Base-by-base conservation (phyloP, 2,797 vertebrate genomes). In the Crossoptilon crossoptilon region DNA sequence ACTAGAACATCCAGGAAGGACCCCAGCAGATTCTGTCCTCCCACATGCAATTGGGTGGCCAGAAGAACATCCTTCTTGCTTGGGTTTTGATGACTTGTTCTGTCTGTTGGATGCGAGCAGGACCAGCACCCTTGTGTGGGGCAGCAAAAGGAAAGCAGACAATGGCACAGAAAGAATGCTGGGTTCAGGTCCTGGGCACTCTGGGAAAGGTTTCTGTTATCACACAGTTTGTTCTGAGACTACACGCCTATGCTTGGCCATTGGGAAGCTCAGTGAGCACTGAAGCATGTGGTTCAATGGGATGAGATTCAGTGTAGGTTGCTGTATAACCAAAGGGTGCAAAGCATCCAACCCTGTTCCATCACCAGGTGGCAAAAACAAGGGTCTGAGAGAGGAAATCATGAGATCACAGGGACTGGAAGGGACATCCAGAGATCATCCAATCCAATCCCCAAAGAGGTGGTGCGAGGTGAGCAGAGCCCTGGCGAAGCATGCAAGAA, bases 141-240 rank as follows among this genome's bases (percentile, higher is more conserved):
- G 14, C 44, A 56, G 43, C 17, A 35, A 6, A 21, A 62, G 18
- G 66, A 69, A 43, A 68, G 23, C 8, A 22, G 56, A 12, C 6
- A 6, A 1, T 1, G 14, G 64, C 23, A 14, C 1, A 2, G 1
- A 6, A 24, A 21, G 56, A 29, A 53, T 3, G 12, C 13, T 23
- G 23, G 17, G 27, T 58, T 12, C n/a, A 58, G 19, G 33, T 58
- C 31, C n/a, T 58, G 56, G 33, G n/a, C n/a, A 9, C n/a, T 14
- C 56, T 59, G 22, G 56, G 21, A 59, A 59, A 9, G 33, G 33
- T 22, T 56, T 56, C 27, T n/a, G 55, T 11, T 12, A 35, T 35
- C 21, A 59, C 21, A 23, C 33, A 24, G 13, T 13, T 59, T 23
- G 33, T 59, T 33, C 33, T 59, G 18, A 23, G 56, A 33, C 31